Evolutionary conservation across 1,140 invertebrate species (phyloP).

Genomic region (Anastrepha ludens): DNA sequence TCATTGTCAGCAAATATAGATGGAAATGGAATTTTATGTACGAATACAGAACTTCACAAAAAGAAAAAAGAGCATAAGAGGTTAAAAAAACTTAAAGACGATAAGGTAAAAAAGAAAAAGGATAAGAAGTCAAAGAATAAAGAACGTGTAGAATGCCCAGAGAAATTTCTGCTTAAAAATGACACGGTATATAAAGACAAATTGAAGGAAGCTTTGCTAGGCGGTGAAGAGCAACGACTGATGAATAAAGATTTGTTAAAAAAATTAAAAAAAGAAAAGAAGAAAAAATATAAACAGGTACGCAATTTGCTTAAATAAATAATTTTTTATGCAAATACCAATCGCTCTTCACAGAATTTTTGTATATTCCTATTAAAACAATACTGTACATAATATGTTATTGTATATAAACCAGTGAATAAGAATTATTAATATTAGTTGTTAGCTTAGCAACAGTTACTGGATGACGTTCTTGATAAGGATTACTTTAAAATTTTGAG

Average conservation of each 20-base stretch:
- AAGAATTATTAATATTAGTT: too few species aligned
- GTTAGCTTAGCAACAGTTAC: too few species aligned
- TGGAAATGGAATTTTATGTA: constrained; percentile 50
- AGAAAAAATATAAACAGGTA: constrained; percentile 73
- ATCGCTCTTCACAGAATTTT: too few species aligned
- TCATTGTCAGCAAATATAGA: background rate
- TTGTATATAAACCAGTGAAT: too few species aligned
- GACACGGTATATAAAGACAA: background rate
- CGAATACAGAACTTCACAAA: constrained; percentile 77
- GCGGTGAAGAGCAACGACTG: constrained; percentile 57
- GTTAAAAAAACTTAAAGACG: constrained; percentile 81
- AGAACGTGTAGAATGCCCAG: constrained; percentile 48
- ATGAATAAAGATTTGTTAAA: constrained; percentile 79
- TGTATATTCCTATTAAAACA: too few species aligned
- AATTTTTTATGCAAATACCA: too few species aligned
- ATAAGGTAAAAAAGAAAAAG: constrained; percentile 85
- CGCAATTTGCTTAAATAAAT: background rate
- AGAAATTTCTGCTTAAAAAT: background rate
- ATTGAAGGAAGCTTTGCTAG: background rate
- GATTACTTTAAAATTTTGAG: too few species aligned
- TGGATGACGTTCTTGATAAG: too few species aligned
- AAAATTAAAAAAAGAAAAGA: constrained; percentile 78
- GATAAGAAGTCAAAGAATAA: constrained; percentile 83
- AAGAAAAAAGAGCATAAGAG: constrained; percentile 77
- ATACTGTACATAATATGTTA: too few species aligned